A percentile compares a stretch with the other conserved stretches of the same genome.
Evolutionary conservation across 2,797 vertebrate species (phyloP).

Genomic region (Varecia variegata): DNA sequence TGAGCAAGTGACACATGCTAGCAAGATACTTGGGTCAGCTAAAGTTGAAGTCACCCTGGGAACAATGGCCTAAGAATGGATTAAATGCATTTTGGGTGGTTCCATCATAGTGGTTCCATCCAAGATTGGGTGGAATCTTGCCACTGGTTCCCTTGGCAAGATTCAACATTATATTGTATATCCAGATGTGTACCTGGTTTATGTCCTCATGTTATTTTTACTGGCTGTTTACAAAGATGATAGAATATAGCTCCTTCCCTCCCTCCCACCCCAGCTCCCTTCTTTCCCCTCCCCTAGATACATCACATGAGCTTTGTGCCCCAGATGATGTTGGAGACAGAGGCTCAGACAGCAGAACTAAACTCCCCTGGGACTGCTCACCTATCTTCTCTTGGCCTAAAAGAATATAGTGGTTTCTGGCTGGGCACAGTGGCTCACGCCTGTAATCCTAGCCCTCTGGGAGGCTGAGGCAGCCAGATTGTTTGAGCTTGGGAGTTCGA

Average conservation of each 20-base stretch:
- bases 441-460: too few species aligned
- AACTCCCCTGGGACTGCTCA: background rate
- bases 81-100: background rate
- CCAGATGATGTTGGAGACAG: background rate
- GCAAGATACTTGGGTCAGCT: background rate
- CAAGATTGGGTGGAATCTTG: too few species aligned
- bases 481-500: too few species aligned
- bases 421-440: too few species aligned
- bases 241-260: too few species aligned
- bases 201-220: background rate
- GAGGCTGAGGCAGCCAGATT: too few species aligned
- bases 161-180: background rate
- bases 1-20: background rate
- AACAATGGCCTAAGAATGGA: background rate
- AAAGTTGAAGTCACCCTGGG: background rate
- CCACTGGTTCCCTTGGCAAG: background rate
- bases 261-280: accelerated
- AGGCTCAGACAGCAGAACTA: background rate
- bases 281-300: too few species aligned
- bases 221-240: background rate
- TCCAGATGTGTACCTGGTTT: background rate
- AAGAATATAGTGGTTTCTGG: background rate
- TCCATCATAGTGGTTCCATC: background rate
- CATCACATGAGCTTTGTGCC: background rate
- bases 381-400: background rate